Percentiles rank a stretch among this genome's conserved stretches.
These are phyloP conservation scores for Oryzaephilus surinamensis DNA, from an alignment of 1,140 invertebrate genomes.

Conservation along the genomic window DNA sequence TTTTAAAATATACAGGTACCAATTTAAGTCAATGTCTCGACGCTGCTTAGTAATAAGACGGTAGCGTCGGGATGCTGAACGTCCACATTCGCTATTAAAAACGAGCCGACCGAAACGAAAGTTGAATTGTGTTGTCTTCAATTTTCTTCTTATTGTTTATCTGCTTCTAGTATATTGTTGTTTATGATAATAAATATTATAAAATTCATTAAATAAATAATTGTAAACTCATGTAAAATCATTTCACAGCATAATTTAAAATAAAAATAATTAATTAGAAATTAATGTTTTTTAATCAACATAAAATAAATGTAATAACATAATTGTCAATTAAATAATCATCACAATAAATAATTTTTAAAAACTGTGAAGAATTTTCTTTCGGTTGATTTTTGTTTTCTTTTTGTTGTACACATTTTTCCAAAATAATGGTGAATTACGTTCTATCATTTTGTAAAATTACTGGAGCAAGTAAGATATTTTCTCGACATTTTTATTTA, in stretches of 20 bases:
- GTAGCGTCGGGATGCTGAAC: constrained; percentile 10
- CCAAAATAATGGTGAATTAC: constrained; percentile 32
- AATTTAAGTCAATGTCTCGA: too few species aligned
- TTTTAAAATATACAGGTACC: too few species aligned
- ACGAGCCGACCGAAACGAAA: constrained; percentile 12
- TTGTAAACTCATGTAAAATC: too few species aligned
- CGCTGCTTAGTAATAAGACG: constrained; percentile 5
- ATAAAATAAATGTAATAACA: too few species aligned
- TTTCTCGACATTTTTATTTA: constrained; percentile 75
- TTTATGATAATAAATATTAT: too few species aligned
- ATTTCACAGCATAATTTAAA: too few species aligned
- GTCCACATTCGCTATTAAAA: constrained; percentile 7
- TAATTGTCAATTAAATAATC: too few species aligned
- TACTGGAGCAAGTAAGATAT: constrained; percentile 64
- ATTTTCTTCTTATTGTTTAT: constrained; percentile 3
- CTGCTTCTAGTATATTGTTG: constrained; percentile 11
- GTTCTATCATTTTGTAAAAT: constrained; percentile 66
- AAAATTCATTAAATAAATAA: too few species aligned
- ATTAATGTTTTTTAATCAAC: too few species aligned
- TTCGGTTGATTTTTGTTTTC: background rate
- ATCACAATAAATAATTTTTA: constrained; percentile 9
- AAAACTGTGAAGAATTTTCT: background rate
- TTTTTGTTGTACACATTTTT: constrained; percentile 1
- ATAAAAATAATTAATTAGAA: too few species aligned
- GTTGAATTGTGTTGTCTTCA: too few species aligned